Conservation (phyloP, 2,113 vertebrate genomes). For the Hoplias malabaricus region DNA sequence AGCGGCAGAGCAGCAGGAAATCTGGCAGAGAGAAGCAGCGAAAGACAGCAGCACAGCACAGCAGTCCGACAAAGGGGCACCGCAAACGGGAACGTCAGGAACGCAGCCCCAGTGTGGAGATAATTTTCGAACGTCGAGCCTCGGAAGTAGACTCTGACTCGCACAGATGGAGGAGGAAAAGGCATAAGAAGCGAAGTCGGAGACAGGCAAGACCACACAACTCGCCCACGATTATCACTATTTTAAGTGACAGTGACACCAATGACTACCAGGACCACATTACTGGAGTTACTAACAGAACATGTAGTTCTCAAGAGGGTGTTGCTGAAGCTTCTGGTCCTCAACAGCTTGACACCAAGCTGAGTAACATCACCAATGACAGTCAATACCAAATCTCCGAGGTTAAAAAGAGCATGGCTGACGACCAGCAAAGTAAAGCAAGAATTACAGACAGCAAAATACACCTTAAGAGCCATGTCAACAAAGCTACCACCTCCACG, state of each 20-base stretch:
- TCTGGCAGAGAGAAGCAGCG: constrained; percentile 66
- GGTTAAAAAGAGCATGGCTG: too few relatives aligned
- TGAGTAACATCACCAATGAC: too few relatives aligned
- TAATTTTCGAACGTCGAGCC: constrained; percentile 75
- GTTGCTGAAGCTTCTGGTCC: neutral
- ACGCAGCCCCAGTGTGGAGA: constrained; percentile 79
- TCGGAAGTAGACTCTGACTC: constrained; percentile 53
- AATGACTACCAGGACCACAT: neutral
- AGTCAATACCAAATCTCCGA: too few relatives aligned
- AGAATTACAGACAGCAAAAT: neutral
- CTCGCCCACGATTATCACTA: constrained; percentile 84
- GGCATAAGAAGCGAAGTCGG: constrained; percentile 82
- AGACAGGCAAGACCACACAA: constrained; percentile 47
- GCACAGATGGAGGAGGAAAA: constrained; percentile 87
- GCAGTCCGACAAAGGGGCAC: constrained; percentile 68
- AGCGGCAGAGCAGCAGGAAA: constrained; percentile 38
- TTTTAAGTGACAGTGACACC: constrained; percentile 74
- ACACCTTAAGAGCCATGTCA: neutral
- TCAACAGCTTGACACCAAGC: too few relatives aligned
- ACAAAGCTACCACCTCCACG: neutral
- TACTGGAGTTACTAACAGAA: neutral
- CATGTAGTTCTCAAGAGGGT: constrained; percentile 29
- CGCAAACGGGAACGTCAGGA: constrained; percentile 72
- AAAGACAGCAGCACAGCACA: constrained; percentile 20
- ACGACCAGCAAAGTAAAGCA: too few relatives aligned